phyloP scores from a whole-genome alignment of 1,140 invertebrate species.

The Belonocnema kinseyi region DNA sequence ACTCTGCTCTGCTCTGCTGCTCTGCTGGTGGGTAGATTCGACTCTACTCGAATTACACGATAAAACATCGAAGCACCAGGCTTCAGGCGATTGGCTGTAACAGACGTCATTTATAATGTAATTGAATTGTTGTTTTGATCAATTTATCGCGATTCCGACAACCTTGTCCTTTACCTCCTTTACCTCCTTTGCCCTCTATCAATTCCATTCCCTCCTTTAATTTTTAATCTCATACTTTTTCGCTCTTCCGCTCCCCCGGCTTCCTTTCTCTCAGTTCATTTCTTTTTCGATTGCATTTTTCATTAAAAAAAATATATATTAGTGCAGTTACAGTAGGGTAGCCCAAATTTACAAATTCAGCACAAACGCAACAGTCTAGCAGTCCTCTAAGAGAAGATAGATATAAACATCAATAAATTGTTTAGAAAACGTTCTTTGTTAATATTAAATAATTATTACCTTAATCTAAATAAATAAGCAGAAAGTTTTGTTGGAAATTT shows the following conservation, averaged over 20 bases:
- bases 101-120: conserved; percentile 63
- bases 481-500: too few species aligned
- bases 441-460: too few species aligned
- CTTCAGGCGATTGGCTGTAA: conserved; percentile 34
- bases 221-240: conserved; percentile 4
- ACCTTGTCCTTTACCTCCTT: conserved; percentile 34
- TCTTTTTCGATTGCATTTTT: background rate
- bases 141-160: conserved; percentile 49
- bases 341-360: too few species aligned
- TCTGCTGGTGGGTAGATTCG: background rate
- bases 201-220: background rate
- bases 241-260: background rate
- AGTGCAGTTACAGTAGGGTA: too few species aligned
- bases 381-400: too few species aligned
- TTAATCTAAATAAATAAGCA: too few species aligned
- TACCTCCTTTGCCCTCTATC: conserved; percentile 1
- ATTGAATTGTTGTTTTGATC: conserved; percentile 61
- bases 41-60: background rate
- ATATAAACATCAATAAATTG: too few species aligned
- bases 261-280: too few species aligned
- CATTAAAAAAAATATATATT: too few species aligned
- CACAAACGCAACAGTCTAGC: too few species aligned
- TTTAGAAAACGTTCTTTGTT: too few species aligned
- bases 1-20: too few species aligned
- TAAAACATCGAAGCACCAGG: conserved; percentile 2